Percentiles rank a stretch among this genome's conserved stretches.
Conservation (phyloP, 2,888 invertebrate species). For the Rutpela maculata region DNA sequence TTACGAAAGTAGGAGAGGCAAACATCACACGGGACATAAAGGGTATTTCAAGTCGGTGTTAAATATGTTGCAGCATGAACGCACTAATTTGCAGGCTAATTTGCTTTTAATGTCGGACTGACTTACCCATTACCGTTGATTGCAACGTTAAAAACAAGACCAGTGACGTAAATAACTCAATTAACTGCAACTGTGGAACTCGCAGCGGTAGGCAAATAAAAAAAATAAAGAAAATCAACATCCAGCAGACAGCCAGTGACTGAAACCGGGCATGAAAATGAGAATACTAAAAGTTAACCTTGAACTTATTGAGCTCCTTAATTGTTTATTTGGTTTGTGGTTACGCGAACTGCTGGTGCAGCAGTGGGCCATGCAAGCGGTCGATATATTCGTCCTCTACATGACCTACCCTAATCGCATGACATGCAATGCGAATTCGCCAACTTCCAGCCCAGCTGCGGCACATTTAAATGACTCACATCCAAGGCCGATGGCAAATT, state of each 20-base stretch:
- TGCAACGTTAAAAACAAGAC: not conserved
- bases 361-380: constrained; percentile 21
- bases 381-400: constrained; percentile 59
- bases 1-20: not conserved
- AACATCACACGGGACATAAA: not conserved
- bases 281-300: constrained; percentile 42
- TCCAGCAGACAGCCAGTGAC: not conserved
- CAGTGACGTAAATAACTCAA: not conserved
- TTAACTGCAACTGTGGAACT: not conserved
- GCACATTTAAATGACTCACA: constrained; percentile 30
- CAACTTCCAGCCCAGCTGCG: constrained; percentile 22
- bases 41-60: not conserved
- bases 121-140: constrained; percentile 1
- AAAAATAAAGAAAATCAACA: not conserved
- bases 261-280: constrained; percentile 21
- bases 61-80: not conserved
- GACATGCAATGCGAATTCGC: constrained; percentile 34
- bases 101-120: not conserved
- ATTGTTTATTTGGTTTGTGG: constrained; percentile 51
- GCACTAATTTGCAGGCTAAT: not conserved
- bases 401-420: constrained; percentile 59
- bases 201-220: not conserved
- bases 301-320: constrained; percentile 53
- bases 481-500: constrained; percentile 32
- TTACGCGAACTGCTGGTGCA: constrained; percentile 34